Conservation (phyloP, 2,113 vertebrate species). For the Tringa solitaria region DNA sequence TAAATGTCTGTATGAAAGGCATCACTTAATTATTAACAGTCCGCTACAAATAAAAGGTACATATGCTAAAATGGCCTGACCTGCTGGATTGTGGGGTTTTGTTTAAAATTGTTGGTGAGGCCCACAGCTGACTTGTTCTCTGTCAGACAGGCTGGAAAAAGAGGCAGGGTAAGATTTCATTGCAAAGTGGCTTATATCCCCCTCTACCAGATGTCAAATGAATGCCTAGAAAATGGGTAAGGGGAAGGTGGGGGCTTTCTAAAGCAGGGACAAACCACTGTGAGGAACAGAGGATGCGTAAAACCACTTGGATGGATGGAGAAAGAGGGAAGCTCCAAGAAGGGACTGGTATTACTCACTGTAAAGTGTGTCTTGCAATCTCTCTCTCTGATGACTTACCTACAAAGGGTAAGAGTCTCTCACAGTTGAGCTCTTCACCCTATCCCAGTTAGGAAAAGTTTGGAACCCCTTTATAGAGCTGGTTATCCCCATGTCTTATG, state of each 20-base stretch:
- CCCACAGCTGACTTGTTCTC: slow-evolving; percentile 53
- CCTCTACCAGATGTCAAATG: slow-evolving; percentile 36
- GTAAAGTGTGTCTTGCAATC: rapidly evolving
- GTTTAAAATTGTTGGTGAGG: slow-evolving; percentile 33
- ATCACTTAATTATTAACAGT: slow-evolving; percentile 71
- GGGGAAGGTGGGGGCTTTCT: background rate
- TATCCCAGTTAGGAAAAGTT: background rate
- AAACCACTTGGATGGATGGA: background rate
- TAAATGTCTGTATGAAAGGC: slow-evolving; percentile 69
- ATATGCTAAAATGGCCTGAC: slow-evolving; percentile 56
- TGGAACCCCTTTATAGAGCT: background rate
- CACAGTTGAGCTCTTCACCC: background rate
- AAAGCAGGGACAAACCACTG: background rate
- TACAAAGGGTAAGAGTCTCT: background rate
- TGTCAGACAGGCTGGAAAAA: slow-evolving; percentile 46
- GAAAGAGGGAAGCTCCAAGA: background rate
- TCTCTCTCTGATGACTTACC: background rate
- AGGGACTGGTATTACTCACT: background rate
- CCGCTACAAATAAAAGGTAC: slow-evolving; percentile 64
- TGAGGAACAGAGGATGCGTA: background rate
- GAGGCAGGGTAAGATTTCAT: slow-evolving; percentile 51
- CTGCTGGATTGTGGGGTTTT: slow-evolving; percentile 16
- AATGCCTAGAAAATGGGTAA: background rate
- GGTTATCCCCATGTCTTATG: background rate
- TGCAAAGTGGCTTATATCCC: background rate